Percentiles rank a stretch among this genome's conserved stretches.
phyloP scores from a whole-genome alignment of 53 echinoderm and acorn worm genomes.

The Echinometra lucunter region DNA sequence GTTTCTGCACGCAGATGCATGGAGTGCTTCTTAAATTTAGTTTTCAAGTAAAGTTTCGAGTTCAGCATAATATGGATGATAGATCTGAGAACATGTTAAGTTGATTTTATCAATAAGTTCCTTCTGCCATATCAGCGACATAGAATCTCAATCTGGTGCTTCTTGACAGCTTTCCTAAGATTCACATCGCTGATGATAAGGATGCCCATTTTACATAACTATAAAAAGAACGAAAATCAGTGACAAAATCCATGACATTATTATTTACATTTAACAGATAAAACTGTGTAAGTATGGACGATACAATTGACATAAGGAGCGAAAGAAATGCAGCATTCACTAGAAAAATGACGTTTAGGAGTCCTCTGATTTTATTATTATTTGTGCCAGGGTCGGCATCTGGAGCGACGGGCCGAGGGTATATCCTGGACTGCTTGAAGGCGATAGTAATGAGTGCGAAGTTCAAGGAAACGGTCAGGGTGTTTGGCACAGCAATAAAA shows the following conservation, averaged over 20 bases:
- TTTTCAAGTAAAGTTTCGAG: no score
- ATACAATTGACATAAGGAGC: not conserved
- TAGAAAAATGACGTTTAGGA: not conserved
- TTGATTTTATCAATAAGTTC: not conserved
- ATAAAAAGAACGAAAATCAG: not conserved
- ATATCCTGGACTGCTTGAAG: not conserved
- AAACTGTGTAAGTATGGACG: not conserved
- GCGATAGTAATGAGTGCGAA: not conserved
- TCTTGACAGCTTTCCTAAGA: not conserved
- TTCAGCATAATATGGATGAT: no score
- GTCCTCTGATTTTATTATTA: not conserved
- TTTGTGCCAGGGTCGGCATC: not conserved
- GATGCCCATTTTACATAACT: slow-evolving; percentile 1
- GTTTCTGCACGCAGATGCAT: no score
- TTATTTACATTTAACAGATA: not conserved
- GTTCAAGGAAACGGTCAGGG: not conserved
- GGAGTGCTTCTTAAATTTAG: no score
- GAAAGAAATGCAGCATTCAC: not conserved
- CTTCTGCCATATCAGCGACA: not conserved
- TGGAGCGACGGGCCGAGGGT: not conserved
- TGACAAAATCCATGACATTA: not conserved
- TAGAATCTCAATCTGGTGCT: not conserved
- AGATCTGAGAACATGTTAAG: not conserved
- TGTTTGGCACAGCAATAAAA: not conserved
- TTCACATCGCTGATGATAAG: slow-evolving; percentile 4